Conservation (phyloP, 2,113 vertebrate species). For the Cebidichthys violaceus region DNA sequence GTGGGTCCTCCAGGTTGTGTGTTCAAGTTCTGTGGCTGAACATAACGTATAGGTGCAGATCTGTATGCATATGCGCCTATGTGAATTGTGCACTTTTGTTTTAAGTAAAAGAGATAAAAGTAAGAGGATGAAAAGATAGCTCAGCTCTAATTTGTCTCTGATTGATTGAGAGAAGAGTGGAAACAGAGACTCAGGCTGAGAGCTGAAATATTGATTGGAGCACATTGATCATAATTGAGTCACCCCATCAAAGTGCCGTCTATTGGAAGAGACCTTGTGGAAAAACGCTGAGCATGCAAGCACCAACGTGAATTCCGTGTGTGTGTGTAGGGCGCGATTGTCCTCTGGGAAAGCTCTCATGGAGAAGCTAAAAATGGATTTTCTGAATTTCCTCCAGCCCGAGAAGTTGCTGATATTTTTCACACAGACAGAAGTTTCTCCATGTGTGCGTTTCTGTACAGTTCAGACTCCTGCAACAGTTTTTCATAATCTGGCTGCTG, state of each 20-base stretch:
- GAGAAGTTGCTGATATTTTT: conserved; percentile 68
- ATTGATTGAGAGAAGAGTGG: conserved; percentile 40
- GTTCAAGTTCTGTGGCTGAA: background rate
- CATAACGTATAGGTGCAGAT: too few relatives aligned
- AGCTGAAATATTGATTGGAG: conserved; percentile 65
- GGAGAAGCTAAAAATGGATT: conserved; percentile 74
- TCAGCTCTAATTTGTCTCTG: conserved; percentile 41
- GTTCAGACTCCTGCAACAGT: conserved; percentile 43
- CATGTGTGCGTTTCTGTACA: conserved; percentile 39
- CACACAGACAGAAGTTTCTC: conserved; percentile 58
- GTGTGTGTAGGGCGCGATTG: conserved; percentile 57
- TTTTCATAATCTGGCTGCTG: conserved; percentile 45
- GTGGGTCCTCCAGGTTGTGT: conserved; percentile 27
- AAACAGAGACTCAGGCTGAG: conserved; percentile 32
- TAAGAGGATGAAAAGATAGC: conserved; percentile 35
- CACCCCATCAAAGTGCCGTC: conserved; percentile 57
- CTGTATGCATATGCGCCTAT: too few relatives aligned
- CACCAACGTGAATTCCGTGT: conserved; percentile 58
- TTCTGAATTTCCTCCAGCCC: conserved; percentile 64
- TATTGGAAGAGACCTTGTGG: conserved; percentile 65
- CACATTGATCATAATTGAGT: conserved; percentile 73
- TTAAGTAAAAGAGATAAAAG: conserved; percentile 19
- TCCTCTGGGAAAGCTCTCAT: conserved; percentile 60
- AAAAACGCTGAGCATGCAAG: conserved; percentile 74
- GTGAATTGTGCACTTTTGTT: conserved; percentile 6